These are phyloP conservation scores for Poecile montanus DNA, from an alignment of 2,797 vertebrate species.

Conservation along the genomic window DNA sequence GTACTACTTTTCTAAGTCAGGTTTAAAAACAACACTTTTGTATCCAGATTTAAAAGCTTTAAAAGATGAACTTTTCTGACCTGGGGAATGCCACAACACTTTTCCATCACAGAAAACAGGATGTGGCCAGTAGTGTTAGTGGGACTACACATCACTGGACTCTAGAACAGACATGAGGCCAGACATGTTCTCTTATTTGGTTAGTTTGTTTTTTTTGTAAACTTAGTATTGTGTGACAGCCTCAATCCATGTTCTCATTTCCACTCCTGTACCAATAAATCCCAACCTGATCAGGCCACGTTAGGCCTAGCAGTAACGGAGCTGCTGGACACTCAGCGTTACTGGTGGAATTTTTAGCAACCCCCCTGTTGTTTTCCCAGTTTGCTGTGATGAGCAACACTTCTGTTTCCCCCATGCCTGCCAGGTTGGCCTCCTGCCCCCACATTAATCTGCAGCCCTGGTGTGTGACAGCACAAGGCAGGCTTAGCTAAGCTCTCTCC, in stretches of 20 bases:
- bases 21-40: neutral
- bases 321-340: rapidly evolving
- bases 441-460: neutral
- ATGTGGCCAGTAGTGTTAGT: neutral
- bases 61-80: neutral
- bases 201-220: neutral
- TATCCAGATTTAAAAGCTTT: neutral
- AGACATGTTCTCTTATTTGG: neutral
- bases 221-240: neutral
- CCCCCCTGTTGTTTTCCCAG: neutral
- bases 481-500: neutral
- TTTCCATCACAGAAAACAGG: neutral
- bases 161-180: neutral
- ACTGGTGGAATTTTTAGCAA: neutral
- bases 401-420: neutral
- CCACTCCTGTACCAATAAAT: neutral
- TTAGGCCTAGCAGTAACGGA: neutral
- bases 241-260: neutral
- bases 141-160: neutral
- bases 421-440: neutral
- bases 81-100: too few species aligned
- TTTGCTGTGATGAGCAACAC: neutral
- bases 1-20: neutral
- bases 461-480: neutral
- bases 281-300: rapidly evolving